Evolutionary conservation across 2,888 invertebrate species (phyloP), one percentile per base, ranked within the genome.

Genomic region (Brenthis ino): DNA sequence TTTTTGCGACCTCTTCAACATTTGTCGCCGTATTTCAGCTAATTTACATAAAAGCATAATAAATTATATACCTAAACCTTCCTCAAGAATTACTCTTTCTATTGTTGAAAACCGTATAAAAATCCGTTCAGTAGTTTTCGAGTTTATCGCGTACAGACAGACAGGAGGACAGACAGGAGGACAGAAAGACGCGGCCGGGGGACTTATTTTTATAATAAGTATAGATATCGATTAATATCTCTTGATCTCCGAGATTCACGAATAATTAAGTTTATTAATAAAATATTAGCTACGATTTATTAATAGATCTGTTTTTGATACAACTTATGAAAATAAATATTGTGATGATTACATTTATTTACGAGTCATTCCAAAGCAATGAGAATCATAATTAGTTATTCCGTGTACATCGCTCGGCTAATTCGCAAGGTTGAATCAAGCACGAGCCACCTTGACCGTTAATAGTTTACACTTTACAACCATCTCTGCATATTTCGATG

Each of bases 401-500:
- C 72, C 71, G 68, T 63, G 61, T 74, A 72, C 74, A 74, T 69
- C 77, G 77, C 77, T 75, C 77, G 77, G 79, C 83, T 88, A 87
- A 89, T 89, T 84, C 77, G 83, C 91, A 91, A 92, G 92, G 92
- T 80, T 90, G 81, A 72, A 69, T 67, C 61, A 76, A 75, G 82
- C 91, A 91, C 91, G 91, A 83, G 82, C 82, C 82, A 81, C 90
- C 91, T 91, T 91, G 89, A 85, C 77, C 79, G 80, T 80, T 85
- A 86, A 87, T 87, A 84, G 86, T 84, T 82, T 81, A 48, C 80
- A 84, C 86, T 84, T 82, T 81, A 48, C 80, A 86, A 84, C 82
- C 85, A 85, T 88, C 86, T 87, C 86, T 85, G 83, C 85, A 84
- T 85, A 76, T 84, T 82, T 78, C 82, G 79, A 76, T 76, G 76